These are phyloP conservation scores for Hydriomena furcata DNA, from an alignment of 2,888 invertebrate species.

Conservation along the genomic window DNA sequence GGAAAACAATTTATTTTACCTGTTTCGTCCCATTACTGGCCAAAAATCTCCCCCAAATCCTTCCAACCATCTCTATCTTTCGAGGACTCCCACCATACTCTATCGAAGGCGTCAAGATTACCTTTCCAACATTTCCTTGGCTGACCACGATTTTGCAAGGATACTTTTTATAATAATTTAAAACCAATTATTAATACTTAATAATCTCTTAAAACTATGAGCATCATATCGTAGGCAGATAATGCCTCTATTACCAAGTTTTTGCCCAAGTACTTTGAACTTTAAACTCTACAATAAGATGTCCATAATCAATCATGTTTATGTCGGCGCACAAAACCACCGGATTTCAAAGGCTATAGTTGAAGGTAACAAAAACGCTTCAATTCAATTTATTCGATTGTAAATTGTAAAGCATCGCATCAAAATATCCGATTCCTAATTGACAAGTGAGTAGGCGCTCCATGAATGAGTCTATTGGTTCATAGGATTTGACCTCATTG, in stretches of 20 bases:
- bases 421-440: conserved; percentile 20
- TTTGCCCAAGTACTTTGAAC: conserved; percentile 11
- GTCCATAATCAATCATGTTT: conserved; percentile 18
- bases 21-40: too few relatives aligned
- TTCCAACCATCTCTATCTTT: too few relatives aligned
- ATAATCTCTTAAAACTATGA: neutral
- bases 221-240: neutral
- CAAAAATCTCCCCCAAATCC: too few relatives aligned
- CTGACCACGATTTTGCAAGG: too few relatives aligned
- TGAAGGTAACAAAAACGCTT: conserved; percentile 21
- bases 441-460: conserved; percentile 28
- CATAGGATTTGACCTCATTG: conserved; percentile 27
- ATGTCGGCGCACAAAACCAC: conserved; percentile 9
- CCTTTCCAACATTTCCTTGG: too few relatives aligned
- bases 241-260: neutral
- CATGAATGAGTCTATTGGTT: conserved; percentile 24
- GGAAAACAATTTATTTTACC: too few relatives aligned
- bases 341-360: conserved; percentile 18
- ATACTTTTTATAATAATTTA: too few relatives aligned
- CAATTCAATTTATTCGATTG: conserved; percentile 25
- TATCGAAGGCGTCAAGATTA: too few relatives aligned
- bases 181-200: too few relatives aligned
- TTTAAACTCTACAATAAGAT: conserved; percentile 7
- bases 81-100: too few relatives aligned
- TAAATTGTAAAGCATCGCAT: conserved; percentile 16